Conservation (phyloP, 2,888 invertebrate genomes). For the Torymus aiolomorphi region DNA sequence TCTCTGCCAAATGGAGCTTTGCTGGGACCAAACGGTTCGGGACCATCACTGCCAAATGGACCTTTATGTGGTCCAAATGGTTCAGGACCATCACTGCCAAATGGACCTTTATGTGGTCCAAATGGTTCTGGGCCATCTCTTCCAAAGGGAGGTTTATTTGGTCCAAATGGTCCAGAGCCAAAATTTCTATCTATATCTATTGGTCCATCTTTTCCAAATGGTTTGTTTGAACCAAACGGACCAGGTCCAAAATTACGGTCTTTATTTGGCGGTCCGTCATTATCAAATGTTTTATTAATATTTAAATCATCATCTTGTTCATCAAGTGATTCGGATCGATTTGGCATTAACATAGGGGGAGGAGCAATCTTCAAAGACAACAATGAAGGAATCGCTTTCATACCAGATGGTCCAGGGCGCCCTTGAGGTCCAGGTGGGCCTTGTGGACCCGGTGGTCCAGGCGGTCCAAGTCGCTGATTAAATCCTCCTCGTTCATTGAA, state of each 20-base stretch:
- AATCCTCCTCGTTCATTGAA: constrained; percentile 48
- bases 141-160: constrained; percentile 23
- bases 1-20: too few species aligned
- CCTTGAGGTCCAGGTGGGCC: not conserved
- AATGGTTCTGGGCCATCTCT: constrained; percentile 37
- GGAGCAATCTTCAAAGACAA: constrained; percentile 53
- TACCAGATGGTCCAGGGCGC: constrained; percentile 10
- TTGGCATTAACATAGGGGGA: constrained; percentile 36
- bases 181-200: constrained; percentile 44
- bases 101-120: too few species aligned
- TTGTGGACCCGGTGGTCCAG: not conserved
- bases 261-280: not conserved
- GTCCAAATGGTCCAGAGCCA: constrained; percentile 34
- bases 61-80: too few species aligned
- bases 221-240: constrained; percentile 12
- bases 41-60: too few species aligned
- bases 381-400: constrained; percentile 52
- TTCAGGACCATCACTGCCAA: too few species aligned
- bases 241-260: constrained; percentile 24
- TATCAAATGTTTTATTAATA: constrained; percentile 49
- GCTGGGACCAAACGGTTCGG: too few species aligned
- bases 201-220: constrained; percentile 36
- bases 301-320: constrained; percentile 36
- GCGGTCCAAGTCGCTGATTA: constrained; percentile 18
- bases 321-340: constrained; percentile 8